Base-by-base conservation (phyloP, 2,797 vertebrate genomes). In the Telmatherina bonti region DNA sequence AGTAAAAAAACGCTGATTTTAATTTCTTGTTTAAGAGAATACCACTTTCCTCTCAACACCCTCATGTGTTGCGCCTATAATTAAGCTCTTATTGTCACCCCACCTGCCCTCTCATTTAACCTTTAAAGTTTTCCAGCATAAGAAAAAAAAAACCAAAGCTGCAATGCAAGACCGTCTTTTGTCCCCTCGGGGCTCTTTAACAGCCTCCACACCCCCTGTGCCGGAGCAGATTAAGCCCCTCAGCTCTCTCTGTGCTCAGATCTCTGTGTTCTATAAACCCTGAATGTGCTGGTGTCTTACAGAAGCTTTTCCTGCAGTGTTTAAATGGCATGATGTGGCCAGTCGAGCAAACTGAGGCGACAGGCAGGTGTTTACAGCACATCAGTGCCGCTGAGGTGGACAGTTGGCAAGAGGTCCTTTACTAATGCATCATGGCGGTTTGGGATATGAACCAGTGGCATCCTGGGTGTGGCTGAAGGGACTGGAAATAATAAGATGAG, bases 191-290 rank as follows among this genome's bases (percentile, higher is more conserved):
- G 76, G 51, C 78, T 71, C 68, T 72, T 71, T 61, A 82, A 74
- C 69, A 70, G 75, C 70, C 53, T 84, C 76, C 61, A 76, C 26
- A 64, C 10, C 38, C 63, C 8, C 9, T 35, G 73, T 87, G 82
- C 82, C 79, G 78, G 63, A 54, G 43, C 43, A 74, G 76, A 88
- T 85, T 83, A 85, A 76, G 54, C 76, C 82, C 72, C 71, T 81
- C 38, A 18, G 72, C n/a, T n/a, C 45, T 3, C 31, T 83, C 38
- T 72, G 62, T 76, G 67, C 73, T 62, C 74, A 76, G 51, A 82
- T 82, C 76, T 70, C 6, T 0, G 45, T 29, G 61, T 82, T 87
- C 68, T 69, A 73, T 84, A 84, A 88, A 16, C 70, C 61, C 31
- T 4, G 7, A 72, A 71, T 67, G 33, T 22, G 4, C 36, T 68